Evolutionary conservation across 2,113 vertebrate genomes (phyloP), one percentile per base, ranked within the genome.

Genomic region (Loxodonta africana): DNA sequence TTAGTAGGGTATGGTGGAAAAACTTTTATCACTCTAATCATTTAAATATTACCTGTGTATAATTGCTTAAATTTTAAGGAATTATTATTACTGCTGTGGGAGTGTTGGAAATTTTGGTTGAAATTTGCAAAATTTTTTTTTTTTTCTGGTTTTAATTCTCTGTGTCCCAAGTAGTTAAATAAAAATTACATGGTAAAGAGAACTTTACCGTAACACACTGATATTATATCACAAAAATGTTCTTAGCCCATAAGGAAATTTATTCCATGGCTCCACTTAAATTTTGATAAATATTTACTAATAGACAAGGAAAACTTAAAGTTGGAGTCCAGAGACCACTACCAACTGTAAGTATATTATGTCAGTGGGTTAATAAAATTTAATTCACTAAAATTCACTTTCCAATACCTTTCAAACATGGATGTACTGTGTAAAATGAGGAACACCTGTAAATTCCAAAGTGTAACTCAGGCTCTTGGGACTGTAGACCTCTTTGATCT

Each of bases 401-500:
- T 80, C 44, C 73, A 94, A 11, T 92, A 53, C 17, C 26, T 96
- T 95, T 96, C 84, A 63, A 74, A 95, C 62, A 65, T 71, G 73
- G 73, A 88, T 95, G 82, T 57, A 41, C 88, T 87, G 6, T 57
- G 82, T 74, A 90, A 96, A 97, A 96, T 69, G 92, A 97, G 94
- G 85, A 63, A 90, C 44, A 95, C 92, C 67, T 88, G 78, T 86
- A 96, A 90, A 97, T 97, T 96, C 96, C 94, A 95, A 94, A 97
- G 96, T 90, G 57, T 78, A 95, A 90, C 94, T 90, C 60, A 6
- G 96, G 18, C 94, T 85, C 94, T 48, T 60, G 96, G 81, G 95
- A 97, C 28, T 14, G n/a, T 0, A 81, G 77, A 69, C 84, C 84
- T 44, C 94, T 97, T 97, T 97, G 97, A 97, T 98, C 96, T 97